phyloP scores from a whole-genome alignment of 2,797 vertebrate genomes.

The Sarcoramphus papa region DNA sequence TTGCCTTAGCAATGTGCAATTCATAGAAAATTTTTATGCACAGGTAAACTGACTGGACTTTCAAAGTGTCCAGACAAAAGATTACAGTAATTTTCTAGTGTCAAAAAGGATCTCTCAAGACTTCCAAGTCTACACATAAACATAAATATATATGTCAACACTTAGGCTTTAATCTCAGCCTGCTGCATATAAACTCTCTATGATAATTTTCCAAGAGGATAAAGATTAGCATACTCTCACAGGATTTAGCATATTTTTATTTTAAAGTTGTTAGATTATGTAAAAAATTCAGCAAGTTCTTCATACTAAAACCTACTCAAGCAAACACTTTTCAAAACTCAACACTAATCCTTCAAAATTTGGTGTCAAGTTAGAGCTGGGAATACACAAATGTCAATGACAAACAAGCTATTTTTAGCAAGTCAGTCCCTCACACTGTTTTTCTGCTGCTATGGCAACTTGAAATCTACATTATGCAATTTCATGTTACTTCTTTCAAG shows the following conservation, averaged over 20 bases:
- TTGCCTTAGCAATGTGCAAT: neutral
- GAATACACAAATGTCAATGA: conserved; percentile 40
- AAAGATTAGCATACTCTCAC: neutral
- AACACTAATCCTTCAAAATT: conserved; percentile 38
- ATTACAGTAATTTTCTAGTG: neutral
- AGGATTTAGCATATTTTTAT: neutral
- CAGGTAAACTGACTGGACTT: neutral
- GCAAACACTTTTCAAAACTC: conserved; percentile 13
- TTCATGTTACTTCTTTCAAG: conserved; percentile 51
- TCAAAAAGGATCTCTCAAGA: neutral
- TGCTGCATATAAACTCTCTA: neutral
- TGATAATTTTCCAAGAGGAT: neutral
- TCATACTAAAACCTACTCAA: neutral
- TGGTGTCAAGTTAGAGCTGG: neutral
- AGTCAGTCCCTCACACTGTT: conserved; percentile 2
- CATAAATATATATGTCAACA: neutral
- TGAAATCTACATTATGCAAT: conserved; percentile 42
- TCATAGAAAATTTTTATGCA: neutral
- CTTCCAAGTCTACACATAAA: neutral
- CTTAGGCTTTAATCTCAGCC: neutral
- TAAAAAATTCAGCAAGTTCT: neutral
- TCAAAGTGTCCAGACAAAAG: neutral
- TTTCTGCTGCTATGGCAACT: conserved; percentile 63
- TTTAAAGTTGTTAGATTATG: neutral
- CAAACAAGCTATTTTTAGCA: conserved; percentile 62